Conservation (phyloP, 1,140 invertebrate species). For the Calephelis nemesis region DNA sequence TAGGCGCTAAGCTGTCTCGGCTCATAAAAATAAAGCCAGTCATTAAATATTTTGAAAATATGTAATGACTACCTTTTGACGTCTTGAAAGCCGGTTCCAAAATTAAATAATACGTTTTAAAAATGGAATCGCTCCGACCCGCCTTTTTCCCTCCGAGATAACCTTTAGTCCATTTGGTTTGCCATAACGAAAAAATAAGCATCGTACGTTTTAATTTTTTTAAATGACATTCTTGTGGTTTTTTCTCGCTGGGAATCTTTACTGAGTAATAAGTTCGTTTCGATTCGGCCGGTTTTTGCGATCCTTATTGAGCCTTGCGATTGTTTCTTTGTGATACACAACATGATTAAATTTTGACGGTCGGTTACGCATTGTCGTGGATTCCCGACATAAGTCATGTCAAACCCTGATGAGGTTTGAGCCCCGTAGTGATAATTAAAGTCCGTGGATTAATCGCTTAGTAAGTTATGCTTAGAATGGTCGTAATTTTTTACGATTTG, state of each 20-base stretch:
- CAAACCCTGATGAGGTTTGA: constrained; percentile 55
- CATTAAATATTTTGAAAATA: constrained; percentile 60
- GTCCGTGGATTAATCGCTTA: constrained; percentile 60
- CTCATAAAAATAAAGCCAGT: constrained; percentile 50
- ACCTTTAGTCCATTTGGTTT: constrained; percentile 74
- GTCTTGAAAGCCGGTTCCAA: constrained; percentile 75
- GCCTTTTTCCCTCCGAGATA: constrained; percentile 77
- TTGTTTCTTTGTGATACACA: constrained; percentile 45
- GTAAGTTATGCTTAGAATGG: constrained; percentile 64
- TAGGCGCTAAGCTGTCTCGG: constrained; percentile 58
- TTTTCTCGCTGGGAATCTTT: constrained; percentile 69
- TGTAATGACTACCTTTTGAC: constrained; percentile 78
- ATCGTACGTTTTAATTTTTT: constrained; percentile 75
- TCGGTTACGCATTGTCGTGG: constrained; percentile 44
- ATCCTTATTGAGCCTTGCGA: constrained; percentile 55
- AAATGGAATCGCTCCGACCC: constrained; percentile 78
- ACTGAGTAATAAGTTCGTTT: constrained; percentile 65
- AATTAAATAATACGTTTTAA: constrained; percentile 79
- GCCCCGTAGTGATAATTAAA: constrained; percentile 63
- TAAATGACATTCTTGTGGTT: constrained; percentile 77
- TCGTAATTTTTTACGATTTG: constrained; percentile 62
- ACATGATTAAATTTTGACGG: constrained; percentile 48
- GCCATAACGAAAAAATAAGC: constrained; percentile 70
- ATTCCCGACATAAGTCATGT: constrained; percentile 47
- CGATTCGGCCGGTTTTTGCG: constrained; percentile 63